These are phyloP conservation scores for Nerophis lumbriciformis DNA, from an alignment of 2,113 vertebrate genomes.

Conservation along the genomic window DNA sequence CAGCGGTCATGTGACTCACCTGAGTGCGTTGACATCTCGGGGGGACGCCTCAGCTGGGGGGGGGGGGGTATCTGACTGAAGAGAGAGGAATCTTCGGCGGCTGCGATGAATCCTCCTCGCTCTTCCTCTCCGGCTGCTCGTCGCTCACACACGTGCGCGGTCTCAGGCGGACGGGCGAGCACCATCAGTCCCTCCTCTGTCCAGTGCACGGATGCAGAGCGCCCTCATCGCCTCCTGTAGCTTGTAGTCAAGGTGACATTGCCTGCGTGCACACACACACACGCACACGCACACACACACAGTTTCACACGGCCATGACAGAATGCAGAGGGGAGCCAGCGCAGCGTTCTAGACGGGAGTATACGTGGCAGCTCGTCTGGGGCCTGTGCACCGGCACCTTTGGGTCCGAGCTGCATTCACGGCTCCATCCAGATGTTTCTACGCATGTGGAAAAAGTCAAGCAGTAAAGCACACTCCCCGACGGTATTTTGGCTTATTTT, in stretches of 20 bases:
- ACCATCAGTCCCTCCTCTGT: conserved; percentile 38
- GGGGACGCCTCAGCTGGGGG: conserved; percentile 51
- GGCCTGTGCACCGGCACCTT: conserved; percentile 15
- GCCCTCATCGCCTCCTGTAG: conserved; percentile 55
- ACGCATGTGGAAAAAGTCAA: conserved; percentile 62
- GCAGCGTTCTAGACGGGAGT: conserved; percentile 35
- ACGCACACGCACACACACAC: conserved; percentile 14
- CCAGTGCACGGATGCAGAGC: conserved; percentile 58
- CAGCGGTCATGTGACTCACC: conserved; percentile 50
- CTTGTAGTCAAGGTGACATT: conserved; percentile 73
- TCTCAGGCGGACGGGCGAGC: conserved; percentile 32
- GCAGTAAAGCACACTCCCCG: conserved; percentile 45
- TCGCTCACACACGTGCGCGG: conserved; percentile 42
- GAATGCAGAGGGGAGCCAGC: conserved; percentile 40
- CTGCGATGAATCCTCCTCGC: conserved; percentile 56
- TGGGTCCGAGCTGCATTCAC: not conserved
- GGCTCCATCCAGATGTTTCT: conserved; percentile 9
- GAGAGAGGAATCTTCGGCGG: conserved; percentile 47
- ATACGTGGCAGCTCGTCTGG: conserved; percentile 37
- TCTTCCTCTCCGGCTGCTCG: conserved; percentile 37
- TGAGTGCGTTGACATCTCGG: conserved; percentile 64
- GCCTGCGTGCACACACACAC: conserved; percentile 24
- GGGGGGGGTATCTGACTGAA: conserved; percentile 7
- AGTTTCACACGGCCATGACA: conserved; percentile 62
- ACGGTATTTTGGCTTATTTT: conserved; percentile 61